phyloP scores from a whole-genome alignment of 2,113 vertebrate genomes.

The Psammodynastes pulverulentus region DNA sequence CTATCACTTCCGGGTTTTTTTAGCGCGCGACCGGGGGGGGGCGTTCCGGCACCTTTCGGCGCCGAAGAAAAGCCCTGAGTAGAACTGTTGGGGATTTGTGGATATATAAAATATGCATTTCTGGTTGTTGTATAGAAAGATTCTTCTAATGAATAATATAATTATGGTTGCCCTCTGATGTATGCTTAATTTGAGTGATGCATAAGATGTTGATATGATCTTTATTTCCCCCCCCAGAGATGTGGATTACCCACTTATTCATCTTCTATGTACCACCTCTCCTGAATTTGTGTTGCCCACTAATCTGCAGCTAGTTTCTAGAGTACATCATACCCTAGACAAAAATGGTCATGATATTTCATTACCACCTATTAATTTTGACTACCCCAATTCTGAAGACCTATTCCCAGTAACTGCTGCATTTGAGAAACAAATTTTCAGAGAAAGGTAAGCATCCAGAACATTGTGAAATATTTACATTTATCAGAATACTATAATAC shows the following conservation, averaged over 20 bases:
- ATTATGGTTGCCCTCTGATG: neutral
- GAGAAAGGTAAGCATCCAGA: slow-evolving; percentile 37
- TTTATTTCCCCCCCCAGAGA: slow-evolving; percentile 51
- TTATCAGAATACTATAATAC: neutral
- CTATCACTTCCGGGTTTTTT: too few relatives aligned
- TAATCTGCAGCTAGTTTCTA: slow-evolving; percentile 65
- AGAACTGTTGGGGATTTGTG: neutral
- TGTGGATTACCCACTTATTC: slow-evolving; percentile 40
- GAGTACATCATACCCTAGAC: slow-evolving; percentile 59
- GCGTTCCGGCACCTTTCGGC: too few relatives aligned
- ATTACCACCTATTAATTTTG: slow-evolving; percentile 24
- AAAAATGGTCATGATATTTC: slow-evolving; percentile 48
- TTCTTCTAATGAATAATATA: neutral
- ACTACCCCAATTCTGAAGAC: slow-evolving; percentile 38
- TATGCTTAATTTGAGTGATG: neutral
- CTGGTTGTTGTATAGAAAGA: neutral
- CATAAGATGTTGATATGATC: neutral
- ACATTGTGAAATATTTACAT: neutral
- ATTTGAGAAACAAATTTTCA: slow-evolving; percentile 31
- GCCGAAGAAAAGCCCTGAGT: too few relatives aligned
- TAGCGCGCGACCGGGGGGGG: too few relatives aligned
- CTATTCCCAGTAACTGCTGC: neutral
- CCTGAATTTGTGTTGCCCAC: slow-evolving; percentile 60
- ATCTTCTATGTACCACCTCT: slow-evolving; percentile 58
- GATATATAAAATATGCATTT: neutral